phyloP scores from a whole-genome alignment of 2,888 invertebrate species.

The Scaptomyza tumidula region DNA sequence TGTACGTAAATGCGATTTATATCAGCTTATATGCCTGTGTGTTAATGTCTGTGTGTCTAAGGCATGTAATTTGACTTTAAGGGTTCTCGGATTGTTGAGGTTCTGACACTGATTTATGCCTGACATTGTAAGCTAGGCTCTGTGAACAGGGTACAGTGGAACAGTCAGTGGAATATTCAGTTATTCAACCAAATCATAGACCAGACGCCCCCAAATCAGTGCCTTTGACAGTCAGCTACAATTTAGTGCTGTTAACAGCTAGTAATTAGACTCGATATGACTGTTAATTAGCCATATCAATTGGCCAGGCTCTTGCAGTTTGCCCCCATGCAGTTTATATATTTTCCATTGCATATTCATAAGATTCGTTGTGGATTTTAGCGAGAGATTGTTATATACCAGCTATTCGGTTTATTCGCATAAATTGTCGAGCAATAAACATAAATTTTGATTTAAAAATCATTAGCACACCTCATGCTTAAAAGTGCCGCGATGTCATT shows the following conservation, averaged over 20 bases:
- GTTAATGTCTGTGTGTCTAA: not conserved
- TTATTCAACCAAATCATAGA: conserved; percentile 47
- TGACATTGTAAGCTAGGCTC: conserved; percentile 21
- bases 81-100: conserved; percentile 18
- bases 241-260: conserved; percentile 76
- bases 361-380: conserved; percentile 8
- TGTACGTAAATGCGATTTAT: conserved; percentile 59
- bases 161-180: conserved; percentile 9
- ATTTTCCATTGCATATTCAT: conserved; percentile 67
- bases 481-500: conserved; percentile 55
- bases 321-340: conserved; percentile 33
- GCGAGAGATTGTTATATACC: conserved; percentile 2
- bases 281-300: conserved; percentile 70
- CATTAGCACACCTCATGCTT: conserved; percentile 72
- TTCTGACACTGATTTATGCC: conserved; percentile 66
- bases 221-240: conserved; percentile 60
- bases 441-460: conserved; percentile 71
- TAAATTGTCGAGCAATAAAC: conserved; percentile 61
- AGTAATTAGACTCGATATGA: conserved; percentile 71
- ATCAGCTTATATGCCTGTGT: conserved; percentile 32
- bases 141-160: conserved; percentile 3
- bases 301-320: conserved; percentile 32
- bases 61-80: conserved; percentile 43
- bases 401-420: conserved; percentile 33
- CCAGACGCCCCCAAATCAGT: conserved; percentile 26